Base-by-base conservation (phyloP, 2,113 vertebrate species). In the Urocynchramus pylzowi region DNA sequence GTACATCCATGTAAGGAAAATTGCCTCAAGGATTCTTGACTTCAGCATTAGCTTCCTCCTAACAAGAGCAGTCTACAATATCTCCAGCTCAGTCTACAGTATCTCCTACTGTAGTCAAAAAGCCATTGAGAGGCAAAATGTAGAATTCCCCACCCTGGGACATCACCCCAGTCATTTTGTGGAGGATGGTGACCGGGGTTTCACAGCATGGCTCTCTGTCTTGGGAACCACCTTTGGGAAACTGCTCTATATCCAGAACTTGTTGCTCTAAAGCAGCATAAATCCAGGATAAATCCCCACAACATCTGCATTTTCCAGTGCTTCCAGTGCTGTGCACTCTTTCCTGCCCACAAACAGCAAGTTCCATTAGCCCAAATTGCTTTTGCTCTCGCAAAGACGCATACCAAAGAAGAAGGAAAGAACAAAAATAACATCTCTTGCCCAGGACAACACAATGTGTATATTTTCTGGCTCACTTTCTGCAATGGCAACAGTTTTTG, bases 401-500 rank as follows among this genome's bases (percentile, higher is more conserved):
- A 39, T 6, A 73, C 11, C 89, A 63, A 73, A 84, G 78, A 42
- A 71, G 60, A 64, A 71, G 27, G 53, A 87, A 71, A 30, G 61
- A 87, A 59, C 37, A 76, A 57, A 95, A 93, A 50, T 16, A 89
- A 37, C 3, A 2, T 61, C 61, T 57, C 84, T 47, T 80, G 75
- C 78, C 81, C 87, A 68, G 45, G 81, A 91, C 37, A 89, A 69
- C 14, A 42, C 13, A 15, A 26, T 3, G 13, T 56, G 7, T 71
- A 69, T 45, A 9, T 69, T 85, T 92, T 73, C 78, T 87, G 90
- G 74, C 75, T 93, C 79, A 6, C 42, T 77, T 91, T 93, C 90
- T 5, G 19, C 87, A 91, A 42, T 10, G 10, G 89, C 77, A 94
- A 95, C 73, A 56, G 49, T 65, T 93, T 69, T 47, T 42, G 45